Percentiles rank a stretch among this genome's conserved stretches.
Evolutionary conservation across 1,140 invertebrate genomes (phyloP).

Genomic region (Trichogramma pretiosum): DNA sequence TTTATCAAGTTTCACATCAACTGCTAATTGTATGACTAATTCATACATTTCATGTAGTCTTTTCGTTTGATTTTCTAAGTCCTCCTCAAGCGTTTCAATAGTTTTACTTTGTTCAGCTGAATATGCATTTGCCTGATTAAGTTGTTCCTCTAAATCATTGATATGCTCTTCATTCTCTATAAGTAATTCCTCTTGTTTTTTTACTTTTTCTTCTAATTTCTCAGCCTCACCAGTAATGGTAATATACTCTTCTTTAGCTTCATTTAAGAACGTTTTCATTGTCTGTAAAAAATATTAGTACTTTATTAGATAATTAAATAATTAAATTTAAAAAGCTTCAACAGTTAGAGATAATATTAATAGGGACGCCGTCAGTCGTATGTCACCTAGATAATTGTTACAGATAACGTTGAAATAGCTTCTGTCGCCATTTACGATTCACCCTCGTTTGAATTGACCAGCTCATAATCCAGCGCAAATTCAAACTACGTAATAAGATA

Average conservation of each 20-base stretch:
- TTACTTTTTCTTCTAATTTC: conserved; percentile 22
- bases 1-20: too few species aligned
- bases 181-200: conserved; percentile 21
- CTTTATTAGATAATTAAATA: conserved; percentile 9
- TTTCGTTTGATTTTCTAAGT: conserved; percentile 27
- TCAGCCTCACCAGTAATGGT: conserved; percentile 21
- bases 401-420: conserved; percentile 2
- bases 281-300: conserved; percentile 24
- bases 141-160: conserved; percentile 30
- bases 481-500: too few species aligned
- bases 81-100: conserved; percentile 29
- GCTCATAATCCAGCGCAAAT: too few species aligned
- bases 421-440: conserved; percentile 7
- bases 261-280: conserved; percentile 34
- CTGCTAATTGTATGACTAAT: too few species aligned
- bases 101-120: conserved; percentile 26
- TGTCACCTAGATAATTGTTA: too few species aligned
- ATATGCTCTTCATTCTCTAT: conserved; percentile 27
- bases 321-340: conserved; percentile 8
- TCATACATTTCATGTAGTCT: too few species aligned
- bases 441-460: too few species aligned
- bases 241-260: conserved; percentile 39
- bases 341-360: neutral
- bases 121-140: conserved; percentile 25
- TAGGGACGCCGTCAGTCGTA: neutral